Evolutionary conservation across 2,888 invertebrate species (phyloP).

Genomic region (Cephalotes varians): DNA sequence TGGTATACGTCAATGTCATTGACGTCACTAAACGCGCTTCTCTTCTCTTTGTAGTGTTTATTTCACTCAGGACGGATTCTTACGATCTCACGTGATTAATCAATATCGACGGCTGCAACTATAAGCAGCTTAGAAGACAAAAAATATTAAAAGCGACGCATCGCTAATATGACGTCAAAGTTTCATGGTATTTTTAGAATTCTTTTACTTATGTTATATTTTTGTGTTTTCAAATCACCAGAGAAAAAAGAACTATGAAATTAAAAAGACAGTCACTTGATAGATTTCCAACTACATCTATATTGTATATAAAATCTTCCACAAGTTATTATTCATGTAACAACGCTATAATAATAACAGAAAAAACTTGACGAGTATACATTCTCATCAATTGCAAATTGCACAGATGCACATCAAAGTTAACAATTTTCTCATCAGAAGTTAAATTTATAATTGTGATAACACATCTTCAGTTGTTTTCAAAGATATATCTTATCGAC

Average conservation of each 20-base stretch:
- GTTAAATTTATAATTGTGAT: conserved; percentile 9
- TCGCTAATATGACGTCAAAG: not conserved
- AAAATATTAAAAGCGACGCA: not conserved
- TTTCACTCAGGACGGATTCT: not conserved
- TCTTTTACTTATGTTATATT: not conserved
- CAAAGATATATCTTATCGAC: not conserved
- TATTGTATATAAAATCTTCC: not conserved
- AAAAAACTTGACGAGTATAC: not conserved
- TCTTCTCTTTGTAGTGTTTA: not conserved
- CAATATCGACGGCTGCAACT: not conserved
- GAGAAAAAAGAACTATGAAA: not conserved
- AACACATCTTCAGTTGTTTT: not conserved
- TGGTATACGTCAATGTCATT: not conserved
- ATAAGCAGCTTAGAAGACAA: too few relatives aligned
- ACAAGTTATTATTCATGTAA: not conserved
- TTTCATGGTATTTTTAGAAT: not conserved
- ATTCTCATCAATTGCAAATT: not conserved
- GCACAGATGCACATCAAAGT: not conserved
- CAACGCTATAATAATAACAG: not conserved
- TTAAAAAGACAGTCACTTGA: not conserved
- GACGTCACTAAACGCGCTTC: not conserved
- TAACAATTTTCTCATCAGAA: conserved; percentile 3
- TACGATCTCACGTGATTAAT: not conserved
- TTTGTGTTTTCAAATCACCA: too few relatives aligned
- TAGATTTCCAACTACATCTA: not conserved